A percentile compares a stretch with the other conserved stretches of the same genome.
Evolutionary conservation across 2,113 vertebrate species (phyloP).

Genomic region (Protomyctophum bolini): DNA sequence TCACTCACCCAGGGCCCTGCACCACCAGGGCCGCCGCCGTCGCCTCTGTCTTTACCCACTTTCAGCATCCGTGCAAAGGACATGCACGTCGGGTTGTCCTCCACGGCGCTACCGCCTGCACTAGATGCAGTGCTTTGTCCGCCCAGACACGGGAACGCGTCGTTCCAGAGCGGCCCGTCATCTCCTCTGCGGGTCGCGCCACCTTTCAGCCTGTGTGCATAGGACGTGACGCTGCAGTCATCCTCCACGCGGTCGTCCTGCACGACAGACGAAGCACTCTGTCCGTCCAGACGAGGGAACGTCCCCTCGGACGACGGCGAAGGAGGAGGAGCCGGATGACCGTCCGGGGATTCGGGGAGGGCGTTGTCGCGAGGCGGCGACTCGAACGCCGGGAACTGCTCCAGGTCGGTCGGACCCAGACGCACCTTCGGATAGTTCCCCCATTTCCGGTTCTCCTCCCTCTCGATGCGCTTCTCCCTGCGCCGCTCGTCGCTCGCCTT

Average conservation of each 20-base stretch:
- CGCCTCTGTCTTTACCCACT: conserved; percentile 91
- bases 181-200: no score
- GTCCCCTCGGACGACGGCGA: conserved; percentile 73
- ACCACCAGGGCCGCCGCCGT: conserved; percentile 48
- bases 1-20: conserved; percentile 78
- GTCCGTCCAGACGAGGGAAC: conserved; percentile 73
- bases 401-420: conserved; percentile 95
- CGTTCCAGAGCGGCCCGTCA: no score
- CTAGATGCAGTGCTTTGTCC: no score
- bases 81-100: no score
- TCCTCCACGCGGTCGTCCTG: conserved; percentile 87
- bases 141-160: no score
- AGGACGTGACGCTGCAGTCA: conserved; percentile 88
- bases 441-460: conserved; percentile 96
- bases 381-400: conserved; percentile 95
- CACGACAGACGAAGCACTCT: conserved; percentile 73
- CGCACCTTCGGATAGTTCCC: conserved; percentile 96
- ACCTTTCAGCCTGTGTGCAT: no score
- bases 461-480: conserved; percentile 93
- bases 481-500: conserved; percentile 94
- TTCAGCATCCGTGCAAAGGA: conserved; percentile 96
- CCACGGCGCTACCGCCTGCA: no score
- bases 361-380: conserved; percentile 75
- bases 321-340: conserved; percentile 60
- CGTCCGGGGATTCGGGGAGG: conserved; percentile 61